Percentiles rank a stretch among this genome's conserved stretches.
Conservation (phyloP, 2,888 invertebrate species). For the Chalcosyrphus nemorum region DNA sequence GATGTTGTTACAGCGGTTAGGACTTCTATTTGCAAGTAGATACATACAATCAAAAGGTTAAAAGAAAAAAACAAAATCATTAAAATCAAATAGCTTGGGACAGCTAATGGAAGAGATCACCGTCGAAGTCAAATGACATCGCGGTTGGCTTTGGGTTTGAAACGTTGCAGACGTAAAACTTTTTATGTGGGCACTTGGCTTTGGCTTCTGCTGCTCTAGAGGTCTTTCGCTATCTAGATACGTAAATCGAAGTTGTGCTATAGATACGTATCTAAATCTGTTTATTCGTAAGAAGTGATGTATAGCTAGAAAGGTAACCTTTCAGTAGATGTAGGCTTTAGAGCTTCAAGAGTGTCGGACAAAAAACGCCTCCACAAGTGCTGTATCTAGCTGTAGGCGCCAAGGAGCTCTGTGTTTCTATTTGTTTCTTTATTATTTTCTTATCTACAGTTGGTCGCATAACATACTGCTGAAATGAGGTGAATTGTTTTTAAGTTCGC, state of each 20-base stretch:
- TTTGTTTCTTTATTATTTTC: background rate
- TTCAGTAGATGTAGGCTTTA: background rate
- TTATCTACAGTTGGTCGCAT: conserved; percentile 1
- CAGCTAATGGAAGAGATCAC: conserved; percentile 33
- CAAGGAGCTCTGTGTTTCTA: background rate
- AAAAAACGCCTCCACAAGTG: conserved; percentile 7
- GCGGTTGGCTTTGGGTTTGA: conserved; percentile 26
- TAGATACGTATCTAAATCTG: background rate
- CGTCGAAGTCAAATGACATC: conserved; percentile 60
- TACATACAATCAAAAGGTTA: no score
- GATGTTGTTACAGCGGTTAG: conserved; percentile 21
- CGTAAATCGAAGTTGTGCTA: conserved; percentile 23
- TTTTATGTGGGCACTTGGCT: conserved; percentile 35
- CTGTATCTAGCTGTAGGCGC: background rate
- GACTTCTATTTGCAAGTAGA: conserved; percentile 26
- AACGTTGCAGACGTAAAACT: background rate
- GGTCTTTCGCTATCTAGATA: conserved; percentile 29
- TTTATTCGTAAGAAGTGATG: background rate
- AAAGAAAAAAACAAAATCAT: conserved; percentile 20
- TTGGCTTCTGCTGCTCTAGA: background rate
- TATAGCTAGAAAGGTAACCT: background rate
- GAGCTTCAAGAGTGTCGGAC: conserved; percentile 10
- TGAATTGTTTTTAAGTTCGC: conserved; percentile 1
- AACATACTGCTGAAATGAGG: background rate
- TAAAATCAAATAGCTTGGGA: conserved; percentile 7